Conservation (phyloP, 2,797 vertebrate genomes). For the Natrix natrix region DNA sequence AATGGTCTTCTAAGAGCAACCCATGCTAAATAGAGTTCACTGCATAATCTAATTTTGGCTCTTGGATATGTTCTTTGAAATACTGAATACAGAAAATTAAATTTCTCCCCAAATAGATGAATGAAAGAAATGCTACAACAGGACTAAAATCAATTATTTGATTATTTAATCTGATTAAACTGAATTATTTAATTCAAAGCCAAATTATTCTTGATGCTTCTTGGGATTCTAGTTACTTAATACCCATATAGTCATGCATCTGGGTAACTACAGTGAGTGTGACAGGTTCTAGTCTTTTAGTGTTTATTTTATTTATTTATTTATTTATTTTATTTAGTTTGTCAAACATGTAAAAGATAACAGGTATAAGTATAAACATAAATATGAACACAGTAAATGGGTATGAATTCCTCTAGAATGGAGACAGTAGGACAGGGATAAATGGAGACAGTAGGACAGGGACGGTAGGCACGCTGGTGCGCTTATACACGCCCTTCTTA, state of each 20-base stretch:
- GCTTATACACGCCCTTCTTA: too few species aligned
- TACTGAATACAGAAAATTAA: not conserved
- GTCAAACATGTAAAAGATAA: too few species aligned
- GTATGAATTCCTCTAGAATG: too few species aligned
- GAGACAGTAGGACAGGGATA: too few species aligned
- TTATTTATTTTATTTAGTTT: too few species aligned
- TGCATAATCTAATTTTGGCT: not conserved
- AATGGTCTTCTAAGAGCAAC: not conserved
- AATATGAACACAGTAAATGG: too few species aligned
- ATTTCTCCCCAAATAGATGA: not conserved
- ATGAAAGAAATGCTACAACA: not conserved
- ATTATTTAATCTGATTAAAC: not conserved
- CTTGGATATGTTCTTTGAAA: not conserved
- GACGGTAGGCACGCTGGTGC: too few species aligned
- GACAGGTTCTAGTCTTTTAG: not conserved
- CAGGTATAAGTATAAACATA: too few species aligned
- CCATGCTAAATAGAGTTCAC: not conserved
- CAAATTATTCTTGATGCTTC: not conserved
- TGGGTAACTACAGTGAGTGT: not conserved
- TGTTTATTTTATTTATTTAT: too few species aligned
- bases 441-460: too few species aligned
- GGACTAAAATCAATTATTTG: not conserved
- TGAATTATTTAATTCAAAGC: not conserved
- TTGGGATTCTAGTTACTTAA: not conserved
- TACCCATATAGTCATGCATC: not conserved